Evolutionary conservation across 2,797 vertebrate species (phyloP).

Genomic region (Hylomyscus alleni): DNA sequence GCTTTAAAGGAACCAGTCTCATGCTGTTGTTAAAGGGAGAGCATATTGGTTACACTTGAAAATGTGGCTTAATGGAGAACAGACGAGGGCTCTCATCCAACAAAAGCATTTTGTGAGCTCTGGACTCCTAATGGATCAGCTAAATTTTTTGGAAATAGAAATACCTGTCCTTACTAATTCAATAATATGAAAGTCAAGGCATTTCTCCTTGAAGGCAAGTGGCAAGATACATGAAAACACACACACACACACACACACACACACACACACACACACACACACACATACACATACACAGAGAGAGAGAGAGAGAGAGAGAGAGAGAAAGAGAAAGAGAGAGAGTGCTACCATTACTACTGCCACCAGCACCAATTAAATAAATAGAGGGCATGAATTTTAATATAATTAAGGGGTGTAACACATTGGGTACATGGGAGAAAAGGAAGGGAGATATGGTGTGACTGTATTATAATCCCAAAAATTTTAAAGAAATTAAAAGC

Average conservation of each 20-base stretch:
- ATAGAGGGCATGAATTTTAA: background rate
- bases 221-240: background rate
- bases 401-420: background rate
- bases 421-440: background rate
- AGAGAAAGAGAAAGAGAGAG: no score
- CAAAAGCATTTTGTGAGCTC: background rate
- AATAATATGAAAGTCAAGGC: slow-evolving; percentile 21
- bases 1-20: background rate
- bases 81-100: background rate
- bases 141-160: background rate
- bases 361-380: background rate
- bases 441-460: background rate
- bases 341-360: background rate
- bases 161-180: background rate
- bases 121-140: background rate
- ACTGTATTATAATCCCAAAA: background rate
- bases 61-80: background rate
- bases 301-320: no score
- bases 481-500: background rate
- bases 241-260: background rate
- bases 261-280: background rate
- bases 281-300: no score
- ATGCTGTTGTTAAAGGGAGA: background rate
- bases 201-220: background rate
- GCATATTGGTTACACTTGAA: background rate